phyloP scores from a whole-genome alignment of 1,140 invertebrate genomes.

The Sesamia nonagrioides region DNA sequence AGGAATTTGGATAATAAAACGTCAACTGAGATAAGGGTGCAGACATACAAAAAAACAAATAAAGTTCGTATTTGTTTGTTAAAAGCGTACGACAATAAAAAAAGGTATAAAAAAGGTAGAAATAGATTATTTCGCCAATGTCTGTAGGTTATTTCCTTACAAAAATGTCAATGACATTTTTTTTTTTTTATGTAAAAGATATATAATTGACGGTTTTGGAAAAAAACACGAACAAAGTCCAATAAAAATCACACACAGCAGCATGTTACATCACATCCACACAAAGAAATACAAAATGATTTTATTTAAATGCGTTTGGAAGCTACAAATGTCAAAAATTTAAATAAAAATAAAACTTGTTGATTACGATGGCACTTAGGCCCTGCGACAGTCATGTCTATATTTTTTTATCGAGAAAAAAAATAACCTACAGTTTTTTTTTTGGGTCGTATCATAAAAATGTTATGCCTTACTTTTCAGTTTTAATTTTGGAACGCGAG shows the following conservation, averaged over 20 bases:
- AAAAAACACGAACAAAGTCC: neutral
- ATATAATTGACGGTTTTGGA: no score
- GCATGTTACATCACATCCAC: neutral
- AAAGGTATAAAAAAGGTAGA: neutral
- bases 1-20: slow-evolving; percentile 36
- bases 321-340: slow-evolving; percentile 39
- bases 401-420: slow-evolving; percentile 57
- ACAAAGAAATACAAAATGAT: slow-evolving; percentile 20
- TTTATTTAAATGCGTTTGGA: slow-evolving; percentile 14
- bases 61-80: neutral
- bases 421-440: slow-evolving; percentile 33
- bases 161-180: no score
- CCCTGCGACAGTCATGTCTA: slow-evolving; percentile 54
- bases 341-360: slow-evolving; percentile 45
- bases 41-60: neutral
- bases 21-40: slow-evolving; percentile 30
- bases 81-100: neutral
- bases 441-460: slow-evolving; percentile 59
- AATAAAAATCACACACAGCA: slow-evolving; percentile 40
- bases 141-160: no score
- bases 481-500: slow-evolving; percentile 49
- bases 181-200: no score
- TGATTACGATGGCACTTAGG: slow-evolving; percentile 51
- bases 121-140: neutral
- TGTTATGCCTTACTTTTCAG: slow-evolving; percentile 51